Conservation (phyloP, 2,888 invertebrate species). For the Chrysolina haemoptera region DNA sequence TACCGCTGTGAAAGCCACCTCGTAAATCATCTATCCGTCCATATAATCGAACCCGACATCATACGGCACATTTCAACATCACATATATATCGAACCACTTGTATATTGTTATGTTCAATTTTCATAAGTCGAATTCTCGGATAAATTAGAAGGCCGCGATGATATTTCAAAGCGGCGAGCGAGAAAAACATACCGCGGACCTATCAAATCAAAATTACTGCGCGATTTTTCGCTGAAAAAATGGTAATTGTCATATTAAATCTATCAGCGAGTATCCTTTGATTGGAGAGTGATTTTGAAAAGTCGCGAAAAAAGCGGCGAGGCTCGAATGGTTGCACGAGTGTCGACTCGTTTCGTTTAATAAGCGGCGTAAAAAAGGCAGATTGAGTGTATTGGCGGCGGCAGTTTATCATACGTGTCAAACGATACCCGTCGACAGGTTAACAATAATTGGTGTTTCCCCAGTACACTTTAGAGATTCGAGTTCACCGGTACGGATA, state of each 20-base stretch:
- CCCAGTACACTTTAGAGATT: slow-evolving; percentile 42
- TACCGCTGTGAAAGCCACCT: slow-evolving; percentile 2
- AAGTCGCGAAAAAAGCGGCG: slow-evolving; percentile 38
- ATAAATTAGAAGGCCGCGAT: slow-evolving; percentile 53
- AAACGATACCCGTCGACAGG: slow-evolving; percentile 33
- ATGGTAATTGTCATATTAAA: slow-evolving; percentile 50
- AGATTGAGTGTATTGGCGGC: slow-evolving; percentile 3
- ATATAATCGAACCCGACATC: slow-evolving; percentile 36
- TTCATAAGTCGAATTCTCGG: slow-evolving; percentile 55
- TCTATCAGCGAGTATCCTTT: slow-evolving; percentile 36
- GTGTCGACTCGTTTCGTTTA: slow-evolving; percentile 38
- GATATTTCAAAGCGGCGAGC: slow-evolving; percentile 49
- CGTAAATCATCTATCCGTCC: slow-evolving; percentile 32
- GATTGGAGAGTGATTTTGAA: slow-evolving; percentile 42
- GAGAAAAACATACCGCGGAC: slow-evolving; percentile 43
- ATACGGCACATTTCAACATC: slow-evolving; percentile 36
- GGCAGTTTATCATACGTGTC: slow-evolving; percentile 31
- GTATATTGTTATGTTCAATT: slow-evolving; percentile 52
- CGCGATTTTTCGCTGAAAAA: slow-evolving; percentile 41
- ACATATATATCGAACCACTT: slow-evolving; percentile 38
- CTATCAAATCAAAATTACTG: slow-evolving; percentile 52
- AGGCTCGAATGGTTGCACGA: slow-evolving; percentile 40
- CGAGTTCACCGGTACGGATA: slow-evolving; percentile 22
- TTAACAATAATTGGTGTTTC: slow-evolving; percentile 46
- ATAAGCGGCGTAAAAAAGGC: slow-evolving; percentile 30